Percentiles rank a stretch among this genome's conserved stretches.
phyloP scores from a whole-genome alignment of 1,140 invertebrate species.

The Anastrepha obliqua region DNA sequence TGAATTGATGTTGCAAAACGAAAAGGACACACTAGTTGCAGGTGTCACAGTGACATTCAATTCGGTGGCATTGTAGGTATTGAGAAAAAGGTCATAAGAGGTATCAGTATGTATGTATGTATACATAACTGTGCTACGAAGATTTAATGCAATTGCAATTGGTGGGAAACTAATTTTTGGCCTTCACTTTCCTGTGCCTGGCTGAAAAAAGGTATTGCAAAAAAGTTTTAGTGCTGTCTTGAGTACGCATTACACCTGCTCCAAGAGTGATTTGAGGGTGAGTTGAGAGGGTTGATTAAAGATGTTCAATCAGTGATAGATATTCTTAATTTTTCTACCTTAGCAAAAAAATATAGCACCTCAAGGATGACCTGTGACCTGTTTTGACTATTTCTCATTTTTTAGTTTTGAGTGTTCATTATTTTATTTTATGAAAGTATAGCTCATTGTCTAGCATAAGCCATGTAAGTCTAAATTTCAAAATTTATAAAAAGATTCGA shows the following conservation, averaged over 20 bases:
- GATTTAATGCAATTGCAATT: neutral
- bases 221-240: neutral
- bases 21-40: neutral
- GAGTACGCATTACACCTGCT: conserved; percentile 16
- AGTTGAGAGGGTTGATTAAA: neutral
- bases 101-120: neutral
- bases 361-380: no score
- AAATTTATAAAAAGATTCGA: no score
- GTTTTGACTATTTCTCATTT: no score
- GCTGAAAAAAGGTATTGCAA: neutral
- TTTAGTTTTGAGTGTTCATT: no score
- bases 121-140: neutral
- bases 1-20: neutral
- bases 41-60: conserved; percentile 3
- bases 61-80: neutral
- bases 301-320: neutral
- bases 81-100: neutral
- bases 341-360: no score
- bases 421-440: no score
- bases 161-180: conserved; percentile 9
- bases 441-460: no score
- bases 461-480: no score
- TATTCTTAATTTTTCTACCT: no score
- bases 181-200: neutral
- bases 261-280: neutral